These are phyloP conservation scores for Geopemphigus sp. DNA, from an alignment of 1,140 invertebrate genomes.

Conservation along the genomic window DNA sequence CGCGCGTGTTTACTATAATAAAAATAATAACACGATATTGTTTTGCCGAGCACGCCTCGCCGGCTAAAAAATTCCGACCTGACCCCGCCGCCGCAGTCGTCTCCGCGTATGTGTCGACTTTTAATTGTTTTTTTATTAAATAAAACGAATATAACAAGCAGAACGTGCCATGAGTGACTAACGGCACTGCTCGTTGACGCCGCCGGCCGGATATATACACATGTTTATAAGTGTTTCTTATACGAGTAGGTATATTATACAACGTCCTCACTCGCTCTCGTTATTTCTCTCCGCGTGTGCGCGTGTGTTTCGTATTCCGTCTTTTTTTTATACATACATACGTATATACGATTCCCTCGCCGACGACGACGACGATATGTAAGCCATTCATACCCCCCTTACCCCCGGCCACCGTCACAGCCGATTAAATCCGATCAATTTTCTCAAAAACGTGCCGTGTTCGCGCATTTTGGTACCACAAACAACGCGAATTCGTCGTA, in stretches of 20 bases:
- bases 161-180: conserved; percentile 46
- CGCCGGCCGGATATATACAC: conserved; percentile 35
- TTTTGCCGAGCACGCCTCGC: conserved; percentile 35
- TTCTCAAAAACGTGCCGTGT: too few relatives aligned
- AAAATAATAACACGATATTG: conserved; percentile 25
- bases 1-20: not conserved
- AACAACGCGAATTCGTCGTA: too few relatives aligned
- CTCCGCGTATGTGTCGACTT: conserved; percentile 33
- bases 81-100: not conserved
- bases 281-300: too few relatives aligned
- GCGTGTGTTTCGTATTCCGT: too few relatives aligned
- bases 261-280: too few relatives aligned
- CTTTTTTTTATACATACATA: too few relatives aligned
- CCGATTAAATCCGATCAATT: too few relatives aligned
- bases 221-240: conserved; percentile 44
- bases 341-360: too few relatives aligned
- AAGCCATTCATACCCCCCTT: too few relatives aligned
- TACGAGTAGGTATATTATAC: not conserved
- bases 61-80: conserved; percentile 10
- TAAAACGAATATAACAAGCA: conserved; percentile 45
- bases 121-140: conserved; percentile 49
- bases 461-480: too few relatives aligned
- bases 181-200: conserved; percentile 35
- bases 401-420: too few relatives aligned
- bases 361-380: too few relatives aligned